Evolutionary conservation across 2,797 vertebrate species (phyloP).

Genomic region (Microctenopoma stevenorrisi): DNA sequence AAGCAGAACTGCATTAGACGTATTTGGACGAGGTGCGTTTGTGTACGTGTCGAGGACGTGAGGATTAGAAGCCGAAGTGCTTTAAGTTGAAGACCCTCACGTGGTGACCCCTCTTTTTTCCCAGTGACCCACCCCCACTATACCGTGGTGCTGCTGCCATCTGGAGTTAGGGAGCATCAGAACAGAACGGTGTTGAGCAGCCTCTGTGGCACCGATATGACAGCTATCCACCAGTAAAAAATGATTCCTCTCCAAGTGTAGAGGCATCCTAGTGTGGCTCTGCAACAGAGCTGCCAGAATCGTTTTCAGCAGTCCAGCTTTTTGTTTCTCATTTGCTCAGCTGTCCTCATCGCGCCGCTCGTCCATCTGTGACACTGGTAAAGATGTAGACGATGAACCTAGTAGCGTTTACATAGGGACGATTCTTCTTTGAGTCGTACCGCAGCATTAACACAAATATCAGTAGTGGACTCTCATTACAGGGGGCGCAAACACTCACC

Average conservation of each 20-base stretch:
- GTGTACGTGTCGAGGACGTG: neutral
- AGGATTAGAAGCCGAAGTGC: conserved; percentile 9
- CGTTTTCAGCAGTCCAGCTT: conserved; percentile 39
- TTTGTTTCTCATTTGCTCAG: conserved; percentile 50
- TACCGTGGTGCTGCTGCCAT: conserved; percentile 56
- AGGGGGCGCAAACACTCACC: neutral
- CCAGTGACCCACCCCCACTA: conserved; percentile 15
- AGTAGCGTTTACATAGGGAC: conserved; percentile 24
- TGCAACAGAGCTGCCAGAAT: conserved; percentile 37
- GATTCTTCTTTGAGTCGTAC: conserved; percentile 17
- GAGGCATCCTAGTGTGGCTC: conserved; percentile 31
- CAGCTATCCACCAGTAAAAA: conserved; percentile 63
- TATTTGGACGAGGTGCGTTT: neutral
- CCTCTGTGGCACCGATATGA: conserved; percentile 53
- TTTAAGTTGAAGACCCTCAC: conserved; percentile 23
- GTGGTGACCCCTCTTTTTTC: conserved; percentile 2
- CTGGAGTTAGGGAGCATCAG: conserved; percentile 57
- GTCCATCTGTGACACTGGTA: conserved; percentile 34
- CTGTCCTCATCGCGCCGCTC: conserved; percentile 34
- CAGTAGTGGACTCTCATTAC: neutral
- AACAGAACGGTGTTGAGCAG: conserved; percentile 43
- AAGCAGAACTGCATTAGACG: conserved; percentile 30
- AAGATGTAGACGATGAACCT: conserved; percentile 27
- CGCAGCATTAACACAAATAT: conserved; percentile 12
- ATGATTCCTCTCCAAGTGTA: conserved; percentile 47